Conservation (phyloP, 2,888 invertebrate species). For the Euplexia lucipara region DNA sequence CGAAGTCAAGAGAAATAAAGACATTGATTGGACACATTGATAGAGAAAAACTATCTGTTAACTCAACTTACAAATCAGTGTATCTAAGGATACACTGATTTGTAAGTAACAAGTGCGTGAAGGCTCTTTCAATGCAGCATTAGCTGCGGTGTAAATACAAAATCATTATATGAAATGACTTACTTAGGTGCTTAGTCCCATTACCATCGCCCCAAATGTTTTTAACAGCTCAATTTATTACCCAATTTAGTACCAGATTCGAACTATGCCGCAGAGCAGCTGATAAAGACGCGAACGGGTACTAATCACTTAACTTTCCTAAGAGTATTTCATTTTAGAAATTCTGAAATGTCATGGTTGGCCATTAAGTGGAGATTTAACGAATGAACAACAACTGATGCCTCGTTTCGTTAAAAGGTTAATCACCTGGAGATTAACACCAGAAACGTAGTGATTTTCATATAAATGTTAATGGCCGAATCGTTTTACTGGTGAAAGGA, state of each 20-base stretch:
- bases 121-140: not conserved
- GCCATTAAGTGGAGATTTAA: conserved; percentile 56
- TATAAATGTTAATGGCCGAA: conserved; percentile 41
- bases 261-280: conserved; percentile 48
- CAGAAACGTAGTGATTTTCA: conserved; percentile 38
- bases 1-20: too few relatives aligned
- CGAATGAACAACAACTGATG: conserved; percentile 52
- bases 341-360: conserved; percentile 60
- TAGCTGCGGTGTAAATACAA: conserved; percentile 14
- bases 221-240: conserved; percentile 50
- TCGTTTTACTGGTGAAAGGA: conserved; percentile 23
- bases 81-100: not conserved
- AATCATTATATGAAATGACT: conserved; percentile 23
- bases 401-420: conserved; percentile 43
- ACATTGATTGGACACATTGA: not conserved
- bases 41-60: too few relatives aligned
- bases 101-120: not conserved
- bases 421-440: conserved; percentile 48
- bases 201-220: conserved; percentile 37
- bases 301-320: conserved; percentile 67
- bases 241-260: conserved; percentile 35
- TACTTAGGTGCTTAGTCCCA: conserved; percentile 26
- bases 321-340: conserved; percentile 55
- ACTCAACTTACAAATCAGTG: too few relatives aligned
- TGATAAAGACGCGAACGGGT: conserved; percentile 50